Evolutionary conservation across 2,888 invertebrate genomes (phyloP), one percentile per base, ranked within the genome.

Genomic region (Steinernema hermaphroditum): DNA sequence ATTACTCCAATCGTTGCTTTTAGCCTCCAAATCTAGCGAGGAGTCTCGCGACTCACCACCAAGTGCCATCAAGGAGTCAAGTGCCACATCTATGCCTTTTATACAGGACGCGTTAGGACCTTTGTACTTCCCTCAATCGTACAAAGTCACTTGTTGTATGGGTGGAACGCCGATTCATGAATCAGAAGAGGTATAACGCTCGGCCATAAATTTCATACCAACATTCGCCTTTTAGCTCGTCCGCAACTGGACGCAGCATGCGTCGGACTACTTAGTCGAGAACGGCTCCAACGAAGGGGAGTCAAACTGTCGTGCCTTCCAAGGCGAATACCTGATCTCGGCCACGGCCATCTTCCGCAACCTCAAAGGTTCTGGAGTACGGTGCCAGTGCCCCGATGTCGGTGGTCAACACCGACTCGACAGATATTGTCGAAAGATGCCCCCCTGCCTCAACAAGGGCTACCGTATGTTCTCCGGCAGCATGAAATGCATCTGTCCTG

Each of bases 371-470:
- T 71, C 70, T 2, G 70, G 70, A 22, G 32, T 41, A 12, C 19
- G n/a, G 46, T 14, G 50, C n/a, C 24, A 22, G 22, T 32, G 72
- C 22, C 32, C 69, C 73, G 74, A 78, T 22, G 41, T 69, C 1
- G 75, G 71, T 14, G 46, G 22, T n/a, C 29, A 57, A n/a, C 76
- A 74, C 19, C 19, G 50, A 6, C 54, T 83, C 54, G 85, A 85
- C 71, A 72, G 76, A 34, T 79, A 82, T 71, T 85, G 85, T 71
- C 77, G 84, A 9, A 77, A 76, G 27, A 76, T 86, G 24, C 82
- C 83, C 1, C 75, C 77, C 0, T 85, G 85, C 73, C 79, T 78
- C 68, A 85, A 85, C 70, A 79, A 82, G 46, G 85, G 85, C 27
- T 79, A 81, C 68, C 79, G 83, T 12, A 71, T 29, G 49, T 37